Percentiles rank a stretch among this genome's conserved stretches.
Evolutionary conservation across 2,797 vertebrate species (phyloP).

Genomic region (Dallia pectoralis): DNA sequence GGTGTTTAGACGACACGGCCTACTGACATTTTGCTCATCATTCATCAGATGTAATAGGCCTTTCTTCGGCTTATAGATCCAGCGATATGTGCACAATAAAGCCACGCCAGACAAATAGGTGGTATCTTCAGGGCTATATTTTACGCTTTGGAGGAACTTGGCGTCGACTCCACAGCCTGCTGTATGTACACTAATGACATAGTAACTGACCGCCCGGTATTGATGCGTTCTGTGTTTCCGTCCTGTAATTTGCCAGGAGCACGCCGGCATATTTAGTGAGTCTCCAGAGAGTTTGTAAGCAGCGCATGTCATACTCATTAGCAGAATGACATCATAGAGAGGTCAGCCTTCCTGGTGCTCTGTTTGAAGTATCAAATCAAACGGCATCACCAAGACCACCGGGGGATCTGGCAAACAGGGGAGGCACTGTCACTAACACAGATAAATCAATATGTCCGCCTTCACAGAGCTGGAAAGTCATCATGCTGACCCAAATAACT

Average conservation of each 20-base stretch:
- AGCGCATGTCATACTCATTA: constrained; percentile 3
- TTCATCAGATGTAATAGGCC: constrained; percentile 1
- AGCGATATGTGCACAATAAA: neutral
- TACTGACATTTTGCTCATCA: constrained; percentile 17
- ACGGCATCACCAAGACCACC: constrained; percentile 18
- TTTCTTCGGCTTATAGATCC: neutral
- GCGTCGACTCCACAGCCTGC: neutral
- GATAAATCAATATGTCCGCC: constrained; percentile 8
- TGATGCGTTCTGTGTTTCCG: constrained; percentile 2
- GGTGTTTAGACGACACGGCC: too few species aligned
- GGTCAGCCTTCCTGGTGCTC: neutral
- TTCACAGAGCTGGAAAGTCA: constrained; percentile 8
- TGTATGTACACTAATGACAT: constrained; percentile 12
- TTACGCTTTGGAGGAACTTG: neutral
- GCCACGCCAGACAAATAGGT: neutral
- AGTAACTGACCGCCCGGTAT: neutral
- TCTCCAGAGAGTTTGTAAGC: neutral
- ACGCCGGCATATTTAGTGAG: constrained; percentile 9
- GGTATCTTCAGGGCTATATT: neutral
- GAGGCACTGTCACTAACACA: constrained; percentile 4
- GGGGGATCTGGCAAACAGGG: constrained; percentile 6
- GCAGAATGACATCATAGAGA: constrained; percentile 9
- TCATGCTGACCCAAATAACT: neutral
- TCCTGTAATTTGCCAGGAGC: constrained; percentile 15
- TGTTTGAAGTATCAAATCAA: constrained; percentile 23